Evolutionary conservation across 2,888 invertebrate genomes (phyloP).

Genomic region (Eupelmus urozonus): DNA sequence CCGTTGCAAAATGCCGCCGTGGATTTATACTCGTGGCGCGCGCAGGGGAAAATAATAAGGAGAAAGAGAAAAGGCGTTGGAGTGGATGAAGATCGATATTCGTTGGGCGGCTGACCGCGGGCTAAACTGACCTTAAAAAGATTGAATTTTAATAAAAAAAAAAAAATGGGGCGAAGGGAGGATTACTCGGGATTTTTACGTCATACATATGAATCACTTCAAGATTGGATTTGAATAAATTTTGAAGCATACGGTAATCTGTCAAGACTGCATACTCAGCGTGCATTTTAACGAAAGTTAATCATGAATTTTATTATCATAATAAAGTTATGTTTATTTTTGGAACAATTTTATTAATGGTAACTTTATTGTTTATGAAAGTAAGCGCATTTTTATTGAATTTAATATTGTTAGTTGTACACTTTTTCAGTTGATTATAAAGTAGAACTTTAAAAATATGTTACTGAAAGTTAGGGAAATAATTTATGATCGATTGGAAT

Average conservation of each 20-base stretch:
- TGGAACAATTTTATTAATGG: too few relatives aligned
- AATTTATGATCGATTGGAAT: too few relatives aligned
- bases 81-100: slow-evolving; percentile 1
- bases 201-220: slow-evolving; percentile 20
- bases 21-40: too few relatives aligned
- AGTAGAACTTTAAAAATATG: too few relatives aligned
- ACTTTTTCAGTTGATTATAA: too few relatives aligned
- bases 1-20: too few relatives aligned
- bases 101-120: not conserved
- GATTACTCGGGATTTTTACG: slow-evolving; percentile 20
- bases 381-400: too few relatives aligned
- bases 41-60: not conserved
- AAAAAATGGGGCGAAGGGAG: not conserved
- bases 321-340: too few relatives aligned
- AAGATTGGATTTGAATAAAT: slow-evolving; percentile 26
- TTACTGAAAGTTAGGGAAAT: too few relatives aligned
- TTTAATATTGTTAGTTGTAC: too few relatives aligned
- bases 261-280: not conserved
- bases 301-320: too few relatives aligned
- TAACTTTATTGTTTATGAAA: too few relatives aligned
- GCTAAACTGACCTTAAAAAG: slow-evolving; percentile 18
- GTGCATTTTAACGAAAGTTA: not conserved
- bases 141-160: not conserved
- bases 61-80: not conserved
- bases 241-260: slow-evolving; percentile 18